Evolutionary conservation across 2,113 vertebrate genomes (phyloP).

Genomic region (Pheucticus melanocephalus): DNA sequence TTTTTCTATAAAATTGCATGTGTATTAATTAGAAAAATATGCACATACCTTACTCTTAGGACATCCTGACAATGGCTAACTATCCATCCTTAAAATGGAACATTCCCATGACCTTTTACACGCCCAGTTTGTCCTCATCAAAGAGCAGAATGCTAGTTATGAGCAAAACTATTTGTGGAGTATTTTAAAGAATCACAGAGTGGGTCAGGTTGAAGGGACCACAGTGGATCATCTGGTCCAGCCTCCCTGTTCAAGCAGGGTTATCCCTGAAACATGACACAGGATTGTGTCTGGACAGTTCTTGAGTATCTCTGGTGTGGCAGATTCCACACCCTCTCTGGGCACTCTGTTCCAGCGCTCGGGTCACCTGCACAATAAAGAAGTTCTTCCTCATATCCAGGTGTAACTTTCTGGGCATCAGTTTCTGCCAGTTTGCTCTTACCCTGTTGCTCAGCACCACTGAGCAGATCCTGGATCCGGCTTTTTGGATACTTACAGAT

Average conservation of each 20-base stretch:
- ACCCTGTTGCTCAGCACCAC: background rate
- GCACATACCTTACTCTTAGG: background rate
- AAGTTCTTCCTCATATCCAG: background rate
- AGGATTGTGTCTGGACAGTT: background rate
- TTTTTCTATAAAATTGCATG: background rate
- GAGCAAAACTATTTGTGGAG: background rate
- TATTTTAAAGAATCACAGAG: background rate
- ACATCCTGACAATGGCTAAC: background rate
- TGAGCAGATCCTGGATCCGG: background rate
- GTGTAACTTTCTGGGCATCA: background rate
- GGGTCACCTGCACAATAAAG: fast-evolving
- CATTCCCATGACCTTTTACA: background rate
- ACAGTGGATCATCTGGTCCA: background rate
- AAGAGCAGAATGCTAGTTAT: background rate
- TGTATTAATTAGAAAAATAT: background rate
- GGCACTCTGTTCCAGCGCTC: background rate
- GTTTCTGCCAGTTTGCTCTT: background rate
- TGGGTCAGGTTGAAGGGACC: background rate
- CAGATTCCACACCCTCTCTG: too few relatives aligned
- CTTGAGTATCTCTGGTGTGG: too few relatives aligned
- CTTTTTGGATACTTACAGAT: background rate
- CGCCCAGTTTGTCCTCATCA: background rate
- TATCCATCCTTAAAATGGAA: background rate
- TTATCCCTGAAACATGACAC: background rate
- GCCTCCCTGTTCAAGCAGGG: background rate